phyloP scores from a whole-genome alignment of 2,113 vertebrate genomes.

The Leucosticte australis region DNA sequence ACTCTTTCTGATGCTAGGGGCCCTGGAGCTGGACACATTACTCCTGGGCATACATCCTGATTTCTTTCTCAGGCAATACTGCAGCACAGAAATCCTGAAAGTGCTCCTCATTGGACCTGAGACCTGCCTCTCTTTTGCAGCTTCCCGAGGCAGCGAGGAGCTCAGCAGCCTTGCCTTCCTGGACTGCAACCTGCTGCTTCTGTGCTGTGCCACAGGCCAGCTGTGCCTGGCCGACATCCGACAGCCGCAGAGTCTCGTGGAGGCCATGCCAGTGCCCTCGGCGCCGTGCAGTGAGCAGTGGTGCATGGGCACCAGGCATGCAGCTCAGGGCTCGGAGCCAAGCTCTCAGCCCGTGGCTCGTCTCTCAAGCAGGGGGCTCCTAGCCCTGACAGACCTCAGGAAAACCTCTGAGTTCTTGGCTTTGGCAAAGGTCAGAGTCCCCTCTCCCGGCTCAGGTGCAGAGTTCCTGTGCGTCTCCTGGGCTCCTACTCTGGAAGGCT shows the following conservation, averaged over 20 bases:
- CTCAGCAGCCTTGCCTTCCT: conserved; percentile 79
- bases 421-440: conserved; percentile 62
- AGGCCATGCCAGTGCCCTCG: neutral
- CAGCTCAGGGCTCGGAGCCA: neutral
- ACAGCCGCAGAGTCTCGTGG: neutral
- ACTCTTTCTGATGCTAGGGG: neutral
- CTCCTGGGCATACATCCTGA: neutral
- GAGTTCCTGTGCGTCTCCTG: conserved; percentile 76
- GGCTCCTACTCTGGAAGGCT: conserved; percentile 79
- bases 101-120: neutral
- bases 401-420: conserved; percentile 33
- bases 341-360: conserved; percentile 58
- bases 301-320: conserved; percentile 57
- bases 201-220: conserved; percentile 73
- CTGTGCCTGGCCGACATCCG: conserved; percentile 79
- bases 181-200: conserved; percentile 63
- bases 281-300: conserved; percentile 19
- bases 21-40: neutral
- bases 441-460: neutral
- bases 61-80: neutral
- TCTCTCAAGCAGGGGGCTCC: conserved; percentile 73
- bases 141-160: conserved; percentile 22
- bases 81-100: neutral
- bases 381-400: conserved; percentile 77
- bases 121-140: neutral